Base-by-base conservation (phyloP, 2,888 invertebrate genomes). In the Antitype chi region DNA sequence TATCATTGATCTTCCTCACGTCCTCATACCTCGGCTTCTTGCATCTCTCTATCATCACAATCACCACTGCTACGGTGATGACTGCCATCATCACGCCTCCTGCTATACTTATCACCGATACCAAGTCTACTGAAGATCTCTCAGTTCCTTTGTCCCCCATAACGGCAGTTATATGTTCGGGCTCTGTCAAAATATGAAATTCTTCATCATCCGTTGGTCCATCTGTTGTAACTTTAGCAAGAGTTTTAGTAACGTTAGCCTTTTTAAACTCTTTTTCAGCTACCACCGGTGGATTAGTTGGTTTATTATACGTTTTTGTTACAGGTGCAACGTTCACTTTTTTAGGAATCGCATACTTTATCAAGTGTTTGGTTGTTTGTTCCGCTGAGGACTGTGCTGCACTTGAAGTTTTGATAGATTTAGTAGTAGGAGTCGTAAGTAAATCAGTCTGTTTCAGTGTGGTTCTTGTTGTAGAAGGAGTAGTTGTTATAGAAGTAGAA, bases 161-260 rank as follows among this genome's bases (percentile, higher is more conserved):
- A 62, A 97, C 95, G 71, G 97, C 96, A 23, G 97, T 97, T 81
- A 97, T 97, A 90, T 97, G 97, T 91, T 97, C 97, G 81, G 97
- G 97, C 86, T 97, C 97, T 95, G 97, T 97, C 93, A 97, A 96
- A 95, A 97, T 96, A 95, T 96, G 95, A 95, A 96, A 96, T 84
- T 94, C 95, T 90, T 97, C 97, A 89, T 94, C 94, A 93, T 94
- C 94, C 86, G 87, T 72, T 2, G 95, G 93, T 75, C 91, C 92
- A 77, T 93, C 93, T 73, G 95, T 95, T 69, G 94, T 95, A 86
- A 93, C 86, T 87, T 88, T 90, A 81, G 72, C 85, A 77, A 87
- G 59, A 83, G 78, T 89, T 85, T 87, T 91, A 90, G 91, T 90
- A 87, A 85, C 82, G 80, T 91, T 91, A 90, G 86, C 86, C 78